phyloP scores from a whole-genome alignment of 1,140 invertebrate species.

The Drosophila sturtevanti region DNA sequence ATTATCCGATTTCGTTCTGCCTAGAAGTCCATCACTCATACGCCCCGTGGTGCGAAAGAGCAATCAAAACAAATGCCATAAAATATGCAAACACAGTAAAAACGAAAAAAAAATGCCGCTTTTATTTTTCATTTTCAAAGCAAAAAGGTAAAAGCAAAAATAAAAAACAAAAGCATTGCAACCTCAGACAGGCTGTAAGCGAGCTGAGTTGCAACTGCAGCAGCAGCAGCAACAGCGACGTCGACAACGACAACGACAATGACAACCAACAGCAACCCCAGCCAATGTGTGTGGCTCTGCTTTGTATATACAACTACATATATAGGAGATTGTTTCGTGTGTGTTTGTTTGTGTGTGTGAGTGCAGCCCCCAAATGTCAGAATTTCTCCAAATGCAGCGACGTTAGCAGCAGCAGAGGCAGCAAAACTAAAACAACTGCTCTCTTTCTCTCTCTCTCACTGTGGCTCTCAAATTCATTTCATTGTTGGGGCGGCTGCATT shows the following conservation, averaged over 20 bases:
- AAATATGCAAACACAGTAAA: conserved; percentile 26
- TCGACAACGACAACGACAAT: conserved; percentile 39
- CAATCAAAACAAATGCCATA: conserved; percentile 61
- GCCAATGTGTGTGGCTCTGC: conserved; percentile 67
- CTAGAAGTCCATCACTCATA: conserved; percentile 34
- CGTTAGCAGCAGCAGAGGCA: conserved; percentile 26
- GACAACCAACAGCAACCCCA: conserved; percentile 51
- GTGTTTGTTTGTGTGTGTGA: conserved; percentile 17
- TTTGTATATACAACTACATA: conserved; percentile 49
- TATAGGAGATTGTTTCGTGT: conserved; percentile 57
- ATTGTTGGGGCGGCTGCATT: conserved; percentile 43
- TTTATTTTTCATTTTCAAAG: not conserved
- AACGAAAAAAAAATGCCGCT: conserved; percentile 18
- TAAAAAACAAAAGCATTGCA: conserved; percentile 31
- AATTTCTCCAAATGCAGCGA: conserved; percentile 76
- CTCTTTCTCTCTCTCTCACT: conserved; percentile 51
- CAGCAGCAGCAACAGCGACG: conserved; percentile 31
- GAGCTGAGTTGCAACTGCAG: conserved; percentile 11
- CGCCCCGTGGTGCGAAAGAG: conserved; percentile 48
- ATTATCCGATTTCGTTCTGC: not conserved
- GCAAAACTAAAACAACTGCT: conserved; percentile 14
- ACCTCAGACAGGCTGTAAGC: conserved; percentile 47
- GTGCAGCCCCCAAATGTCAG: conserved; percentile 64
- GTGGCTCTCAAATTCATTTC: conserved; percentile 57
- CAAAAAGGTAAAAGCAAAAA: conserved; percentile 8